A percentile compares a stretch with the other conserved stretches of the same genome.
These are phyloP conservation scores for Cuniculus paca DNA, from an alignment of 2,797 vertebrate species.

Conservation along the genomic window DNA sequence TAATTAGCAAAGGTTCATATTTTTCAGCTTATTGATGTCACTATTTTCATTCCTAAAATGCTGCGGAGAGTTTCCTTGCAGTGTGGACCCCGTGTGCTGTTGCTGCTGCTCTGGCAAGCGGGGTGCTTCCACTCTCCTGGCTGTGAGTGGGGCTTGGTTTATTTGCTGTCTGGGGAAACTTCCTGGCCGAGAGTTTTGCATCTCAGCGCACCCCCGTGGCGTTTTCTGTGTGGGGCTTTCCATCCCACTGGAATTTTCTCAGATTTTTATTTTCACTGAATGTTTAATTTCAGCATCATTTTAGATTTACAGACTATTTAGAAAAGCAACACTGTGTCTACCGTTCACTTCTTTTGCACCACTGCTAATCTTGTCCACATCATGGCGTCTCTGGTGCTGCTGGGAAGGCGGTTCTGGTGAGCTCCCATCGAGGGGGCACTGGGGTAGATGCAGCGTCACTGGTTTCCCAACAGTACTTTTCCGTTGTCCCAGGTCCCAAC, in stretches of 20 bases:
- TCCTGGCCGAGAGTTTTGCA: not conserved
- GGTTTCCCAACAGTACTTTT: not conserved
- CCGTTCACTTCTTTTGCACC: accelerated
- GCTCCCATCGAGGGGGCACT: not conserved
- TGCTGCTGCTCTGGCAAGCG: not conserved
- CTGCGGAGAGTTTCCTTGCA: not conserved
- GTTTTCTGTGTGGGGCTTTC: not conserved
- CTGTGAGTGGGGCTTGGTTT: not conserved
- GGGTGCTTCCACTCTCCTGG: not conserved
- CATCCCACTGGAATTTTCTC: accelerated
- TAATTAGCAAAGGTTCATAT: not conserved
- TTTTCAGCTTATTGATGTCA: not conserved
- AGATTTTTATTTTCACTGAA: not conserved
- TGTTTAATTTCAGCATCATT: not conserved
- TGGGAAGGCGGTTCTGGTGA: accelerated
- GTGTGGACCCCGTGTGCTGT: accelerated
- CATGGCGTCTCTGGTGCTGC: accelerated
- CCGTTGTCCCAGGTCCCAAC: too few species aligned
- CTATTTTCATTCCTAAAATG: not conserved
- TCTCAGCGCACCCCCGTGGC: too few species aligned
- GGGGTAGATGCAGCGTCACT: too few species aligned
- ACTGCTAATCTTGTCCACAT: accelerated
- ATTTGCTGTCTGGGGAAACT: too few species aligned
- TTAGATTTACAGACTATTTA: not conserved
- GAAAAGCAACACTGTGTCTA: accelerated